These are phyloP conservation scores for Serinus canaria DNA, from an alignment of 2,113 vertebrate species.

Conservation along the genomic window DNA sequence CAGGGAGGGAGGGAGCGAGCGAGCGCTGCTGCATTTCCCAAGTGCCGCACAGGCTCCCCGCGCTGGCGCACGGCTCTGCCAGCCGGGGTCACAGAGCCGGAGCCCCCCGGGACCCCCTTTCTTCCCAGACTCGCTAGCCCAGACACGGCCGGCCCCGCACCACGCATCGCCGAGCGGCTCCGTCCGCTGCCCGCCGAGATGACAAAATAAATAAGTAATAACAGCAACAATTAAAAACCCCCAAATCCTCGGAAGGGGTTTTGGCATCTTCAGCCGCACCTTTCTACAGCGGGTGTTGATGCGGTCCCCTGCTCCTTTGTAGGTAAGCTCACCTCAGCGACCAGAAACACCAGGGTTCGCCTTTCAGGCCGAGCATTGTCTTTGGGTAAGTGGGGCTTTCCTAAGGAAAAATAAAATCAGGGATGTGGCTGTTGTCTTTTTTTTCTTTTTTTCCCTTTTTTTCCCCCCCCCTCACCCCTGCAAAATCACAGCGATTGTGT, in stretches of 20 bases:
- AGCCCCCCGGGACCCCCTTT: not conserved
- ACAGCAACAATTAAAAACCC: not conserved
- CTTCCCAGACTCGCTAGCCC: not conserved
- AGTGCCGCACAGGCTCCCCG: not conserved
- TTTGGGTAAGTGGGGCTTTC: not conserved
- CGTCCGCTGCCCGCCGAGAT: not conserved
- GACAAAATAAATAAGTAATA: not conserved
- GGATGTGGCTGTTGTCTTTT: not conserved
- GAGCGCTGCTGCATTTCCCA: slow-evolving; percentile 23
- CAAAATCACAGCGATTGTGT: not conserved
- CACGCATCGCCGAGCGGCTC: not conserved
- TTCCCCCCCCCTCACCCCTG: rapidly evolving
- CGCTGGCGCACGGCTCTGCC: not conserved
- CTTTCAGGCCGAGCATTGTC: not conserved
- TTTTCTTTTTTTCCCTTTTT: rapidly evolving
- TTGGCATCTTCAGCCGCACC: not conserved
- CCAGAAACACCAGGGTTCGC: not conserved
- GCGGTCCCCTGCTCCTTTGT: not conserved
- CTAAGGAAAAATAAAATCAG: not conserved
- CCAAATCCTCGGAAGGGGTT: not conserved
- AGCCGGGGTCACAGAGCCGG: not conserved
- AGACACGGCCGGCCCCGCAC: not conserved
- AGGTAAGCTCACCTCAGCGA: not conserved
- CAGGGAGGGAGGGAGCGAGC: not conserved
- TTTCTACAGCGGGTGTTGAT: not conserved